These are phyloP conservation scores for Solea solea DNA, from an alignment of 2,113 vertebrate species.

Conservation along the genomic window DNA sequence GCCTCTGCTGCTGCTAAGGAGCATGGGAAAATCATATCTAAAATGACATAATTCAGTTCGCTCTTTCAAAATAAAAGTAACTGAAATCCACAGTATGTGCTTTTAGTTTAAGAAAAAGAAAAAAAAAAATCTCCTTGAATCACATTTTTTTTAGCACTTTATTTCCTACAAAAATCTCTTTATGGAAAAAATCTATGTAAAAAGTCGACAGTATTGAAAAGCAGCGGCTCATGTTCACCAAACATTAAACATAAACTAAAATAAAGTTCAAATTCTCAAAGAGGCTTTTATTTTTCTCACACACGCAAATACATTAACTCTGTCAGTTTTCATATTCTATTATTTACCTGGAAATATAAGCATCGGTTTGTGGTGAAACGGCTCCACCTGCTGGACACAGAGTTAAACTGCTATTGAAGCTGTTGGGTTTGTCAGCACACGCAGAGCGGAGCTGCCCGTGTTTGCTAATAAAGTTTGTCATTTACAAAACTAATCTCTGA, in stretches of 20 bases:
- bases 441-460: too few species aligned
- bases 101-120: background rate
- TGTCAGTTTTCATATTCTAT: background rate
- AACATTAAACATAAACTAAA: background rate
- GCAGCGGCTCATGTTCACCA: background rate
- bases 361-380: background rate
- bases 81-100: constrained; percentile 24
- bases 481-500: too few species aligned
- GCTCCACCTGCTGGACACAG: constrained; percentile 17
- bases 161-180: background rate
- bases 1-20: constrained; percentile 59
- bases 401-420: background rate
- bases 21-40: constrained; percentile 58
- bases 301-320: background rate
- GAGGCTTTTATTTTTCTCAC: background rate
- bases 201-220: background rate
- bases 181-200: too few species aligned
- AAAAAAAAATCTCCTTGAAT: background rate
- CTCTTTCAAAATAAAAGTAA: constrained; percentile 51
- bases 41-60: constrained; percentile 40
- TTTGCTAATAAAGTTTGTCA: too few species aligned
- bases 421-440: background rate
- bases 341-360: background rate
- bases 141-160: constrained; percentile 32
- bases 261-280: background rate